Percentiles rank a stretch among this genome's conserved stretches.
Evolutionary conservation across 2,888 invertebrate species (phyloP).

Genomic region (Choristoneura rosaceana): DNA sequence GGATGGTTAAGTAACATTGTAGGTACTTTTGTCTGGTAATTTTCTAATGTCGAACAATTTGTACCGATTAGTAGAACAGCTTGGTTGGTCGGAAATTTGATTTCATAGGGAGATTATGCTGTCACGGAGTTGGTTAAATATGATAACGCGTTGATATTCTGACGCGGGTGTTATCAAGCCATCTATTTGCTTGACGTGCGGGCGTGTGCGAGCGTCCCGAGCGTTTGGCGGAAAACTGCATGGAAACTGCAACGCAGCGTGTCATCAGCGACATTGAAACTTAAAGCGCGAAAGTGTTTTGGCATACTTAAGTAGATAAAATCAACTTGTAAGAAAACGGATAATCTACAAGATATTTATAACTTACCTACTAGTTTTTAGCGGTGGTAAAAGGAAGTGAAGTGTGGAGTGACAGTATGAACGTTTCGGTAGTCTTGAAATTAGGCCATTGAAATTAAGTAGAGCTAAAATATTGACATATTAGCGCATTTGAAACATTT

Average conservation of each 20-base stretch:
- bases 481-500: too few species aligned
- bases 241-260: slow-evolving; percentile 11
- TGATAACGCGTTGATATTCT: slow-evolving; percentile 56
- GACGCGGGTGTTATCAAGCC: slow-evolving; percentile 49
- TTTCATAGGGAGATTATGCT: slow-evolving; percentile 76
- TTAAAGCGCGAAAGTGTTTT: not conserved
- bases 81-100: slow-evolving; percentile 69
- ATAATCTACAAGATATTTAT: too few species aligned
- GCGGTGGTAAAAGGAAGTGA: too few species aligned
- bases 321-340: too few species aligned
- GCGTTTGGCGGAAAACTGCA: not conserved
- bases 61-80: slow-evolving; percentile 57
- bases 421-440: too few species aligned
- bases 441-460: too few species aligned
- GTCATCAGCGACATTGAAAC: not conserved
- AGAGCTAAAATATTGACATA: too few species aligned
- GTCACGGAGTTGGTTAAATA: slow-evolving; percentile 66
- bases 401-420: too few species aligned
- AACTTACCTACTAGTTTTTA: too few species aligned
- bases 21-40: not conserved
- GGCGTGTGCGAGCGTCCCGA: slow-evolving; percentile 5
- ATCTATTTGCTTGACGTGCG: slow-evolving; percentile 35
- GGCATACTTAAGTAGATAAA: not conserved
- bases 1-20: not conserved
- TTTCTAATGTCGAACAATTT: slow-evolving; percentile 23